A percentile compares a stretch with the other conserved stretches of the same genome.
phyloP scores from a whole-genome alignment of 2,113 vertebrate genomes.

The Origma solitaria region DNA sequence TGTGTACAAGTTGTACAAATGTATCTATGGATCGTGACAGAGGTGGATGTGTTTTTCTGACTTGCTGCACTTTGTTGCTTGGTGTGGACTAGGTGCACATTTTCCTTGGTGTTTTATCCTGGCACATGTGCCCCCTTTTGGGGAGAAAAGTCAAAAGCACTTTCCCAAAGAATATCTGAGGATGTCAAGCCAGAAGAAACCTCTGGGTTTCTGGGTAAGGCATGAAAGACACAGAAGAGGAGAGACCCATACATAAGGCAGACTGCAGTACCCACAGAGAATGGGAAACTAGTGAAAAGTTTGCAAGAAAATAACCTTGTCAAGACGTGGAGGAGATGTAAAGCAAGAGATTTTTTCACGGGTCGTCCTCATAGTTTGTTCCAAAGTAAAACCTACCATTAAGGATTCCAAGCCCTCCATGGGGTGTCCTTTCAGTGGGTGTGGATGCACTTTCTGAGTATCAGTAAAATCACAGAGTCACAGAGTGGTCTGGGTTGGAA shows the following conservation, averaged over 20 bases:
- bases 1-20: background rate
- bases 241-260: background rate
- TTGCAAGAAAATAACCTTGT: background rate
- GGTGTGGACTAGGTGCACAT: background rate
- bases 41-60: background rate
- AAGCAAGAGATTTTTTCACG: background rate
- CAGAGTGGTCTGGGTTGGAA: background rate
- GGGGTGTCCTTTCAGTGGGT: background rate
- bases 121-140: accelerated
- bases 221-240: background rate
- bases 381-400: background rate
- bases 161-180: background rate
- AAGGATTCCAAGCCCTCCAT: background rate
- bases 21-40: background rate
- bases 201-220: background rate
- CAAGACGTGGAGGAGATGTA: background rate
- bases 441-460: background rate
- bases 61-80: background rate
- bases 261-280: background rate
- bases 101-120: background rate
- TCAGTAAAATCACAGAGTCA: accelerated
- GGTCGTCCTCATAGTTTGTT: background rate
- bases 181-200: background rate
- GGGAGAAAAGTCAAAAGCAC: background rate
- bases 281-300: background rate